These are phyloP conservation scores for Scolopax rusticola DNA, from an alignment of 2,797 vertebrate species.

Conservation along the genomic window DNA sequence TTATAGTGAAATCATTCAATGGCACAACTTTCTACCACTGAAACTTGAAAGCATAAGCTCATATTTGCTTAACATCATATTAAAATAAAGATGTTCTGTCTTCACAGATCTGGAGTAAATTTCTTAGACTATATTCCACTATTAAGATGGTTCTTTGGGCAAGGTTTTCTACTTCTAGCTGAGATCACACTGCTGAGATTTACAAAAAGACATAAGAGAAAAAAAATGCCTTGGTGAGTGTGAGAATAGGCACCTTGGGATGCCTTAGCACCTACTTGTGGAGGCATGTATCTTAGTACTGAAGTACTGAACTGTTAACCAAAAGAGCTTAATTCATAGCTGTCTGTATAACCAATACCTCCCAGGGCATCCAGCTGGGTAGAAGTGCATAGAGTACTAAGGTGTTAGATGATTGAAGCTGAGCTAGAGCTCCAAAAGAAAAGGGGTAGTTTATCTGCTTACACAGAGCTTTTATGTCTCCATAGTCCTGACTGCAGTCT, in stretches of 20 bases:
- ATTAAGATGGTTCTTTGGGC: not conserved
- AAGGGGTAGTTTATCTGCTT: not conserved
- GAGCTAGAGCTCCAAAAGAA: not conserved
- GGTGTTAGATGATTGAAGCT: not conserved
- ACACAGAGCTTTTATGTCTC: not conserved
- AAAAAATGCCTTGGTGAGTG: not conserved
- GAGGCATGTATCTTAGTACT: not conserved
- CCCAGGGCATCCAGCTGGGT: not conserved
- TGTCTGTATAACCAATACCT: not conserved
- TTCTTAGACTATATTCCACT: not conserved
- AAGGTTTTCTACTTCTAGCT: slow-evolving; percentile 21
- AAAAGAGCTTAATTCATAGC: not conserved
- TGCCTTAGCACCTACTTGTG: not conserved
- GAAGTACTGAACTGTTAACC: not conserved
- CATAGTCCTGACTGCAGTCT: not conserved
- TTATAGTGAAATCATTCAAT: not conserved
- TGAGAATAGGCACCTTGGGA: not conserved
- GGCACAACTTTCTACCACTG: not conserved
- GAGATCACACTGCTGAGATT: not conserved
- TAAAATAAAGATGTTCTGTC: not conserved
- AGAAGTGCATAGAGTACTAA: not conserved
- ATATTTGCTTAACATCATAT: not conserved
- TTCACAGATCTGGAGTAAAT: slow-evolving; percentile 7
- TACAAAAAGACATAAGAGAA: not conserved
- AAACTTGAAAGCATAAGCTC: not conserved